These are phyloP conservation scores for Cherax destructor DNA, from an alignment of 1,140 invertebrate species.

Conservation along the genomic window DNA sequence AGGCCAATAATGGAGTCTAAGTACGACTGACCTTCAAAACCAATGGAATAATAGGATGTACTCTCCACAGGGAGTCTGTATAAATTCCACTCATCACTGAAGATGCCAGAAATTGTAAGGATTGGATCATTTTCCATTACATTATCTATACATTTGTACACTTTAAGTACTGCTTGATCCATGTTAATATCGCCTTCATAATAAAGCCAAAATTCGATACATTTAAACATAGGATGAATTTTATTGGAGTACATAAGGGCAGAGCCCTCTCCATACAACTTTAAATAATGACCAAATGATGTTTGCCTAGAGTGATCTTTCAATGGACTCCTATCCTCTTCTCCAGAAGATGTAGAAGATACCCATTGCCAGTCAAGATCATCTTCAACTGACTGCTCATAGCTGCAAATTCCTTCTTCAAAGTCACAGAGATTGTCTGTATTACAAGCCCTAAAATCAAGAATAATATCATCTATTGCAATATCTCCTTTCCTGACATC, in stretches of 20 bases:
- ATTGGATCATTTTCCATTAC: slow-evolving; percentile 9
- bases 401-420: slow-evolving; percentile 43
- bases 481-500: slow-evolving; percentile 36
- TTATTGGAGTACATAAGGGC: slow-evolving; percentile 38
- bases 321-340: not conserved
- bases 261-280: slow-evolving; percentile 2
- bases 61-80: slow-evolving; percentile 23
- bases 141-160: slow-evolving; percentile 12
- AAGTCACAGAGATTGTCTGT: slow-evolving; percentile 40
- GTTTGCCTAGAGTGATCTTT: slow-evolving; percentile 45
- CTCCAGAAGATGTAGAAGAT: not conserved
- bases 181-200: not conserved
- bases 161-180: not conserved
- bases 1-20: slow-evolving; percentile 24
- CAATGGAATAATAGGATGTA: slow-evolving; percentile 35
- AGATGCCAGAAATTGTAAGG: not conserved
- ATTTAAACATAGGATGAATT: slow-evolving; percentile 43
- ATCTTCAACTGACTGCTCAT: slow-evolving; percentile 51
- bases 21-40: slow-evolving; percentile 25
- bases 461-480: slow-evolving; percentile 55
- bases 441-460: slow-evolving; percentile 38
- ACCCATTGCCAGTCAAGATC: slow-evolving; percentile 36
- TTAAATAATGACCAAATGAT: slow-evolving; percentile 45
- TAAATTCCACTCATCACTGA: slow-evolving; percentile 22
- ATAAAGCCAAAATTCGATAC: slow-evolving; percentile 53